These are phyloP conservation scores for Listrodromus nycthemerus DNA, from an alignment of 2,888 invertebrate species.

Conservation along the genomic window DNA sequence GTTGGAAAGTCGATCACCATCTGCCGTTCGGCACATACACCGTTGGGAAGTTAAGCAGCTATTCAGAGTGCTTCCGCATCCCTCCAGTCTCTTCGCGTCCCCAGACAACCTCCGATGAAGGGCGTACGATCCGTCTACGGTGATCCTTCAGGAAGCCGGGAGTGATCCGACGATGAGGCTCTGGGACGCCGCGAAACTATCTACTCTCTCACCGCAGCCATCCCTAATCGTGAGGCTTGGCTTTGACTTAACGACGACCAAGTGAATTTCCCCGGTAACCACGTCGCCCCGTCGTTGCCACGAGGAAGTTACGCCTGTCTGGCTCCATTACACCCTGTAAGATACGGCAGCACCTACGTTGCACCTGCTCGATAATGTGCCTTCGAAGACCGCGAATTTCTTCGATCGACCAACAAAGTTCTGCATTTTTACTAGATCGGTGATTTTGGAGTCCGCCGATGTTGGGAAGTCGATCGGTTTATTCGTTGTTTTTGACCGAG, in stretches of 20 bases:
- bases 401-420: too few species aligned
- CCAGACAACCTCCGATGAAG: not conserved
- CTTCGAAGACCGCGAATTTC: too few species aligned
- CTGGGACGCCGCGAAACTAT: conserved; percentile 17
- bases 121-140: conserved; percentile 14
- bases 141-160: conserved; percentile 38
- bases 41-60: conserved; percentile 13
- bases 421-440: too few species aligned
- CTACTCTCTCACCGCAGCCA: conserved; percentile 25
- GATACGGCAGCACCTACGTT: not conserved
- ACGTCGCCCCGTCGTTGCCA: conserved; percentile 18
- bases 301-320: conserved; percentile 25
- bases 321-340: conserved; percentile 39
- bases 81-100: conserved; percentile 1
- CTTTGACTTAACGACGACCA: conserved; percentile 57
- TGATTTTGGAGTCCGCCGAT: conserved; percentile 13
- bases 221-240: conserved; percentile 40
- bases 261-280: conserved; percentile 56
- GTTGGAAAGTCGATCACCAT: not conserved
- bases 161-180: conserved; percentile 45
- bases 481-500: not conserved
- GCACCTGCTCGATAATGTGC: too few species aligned
- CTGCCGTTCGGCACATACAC: not conserved
- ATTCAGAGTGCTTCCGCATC: conserved; percentile 20
- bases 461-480: conserved; percentile 11